Evolutionary conservation across 2,797 vertebrate species (phyloP).

Genomic region (Smutsia temminckii): DNA sequence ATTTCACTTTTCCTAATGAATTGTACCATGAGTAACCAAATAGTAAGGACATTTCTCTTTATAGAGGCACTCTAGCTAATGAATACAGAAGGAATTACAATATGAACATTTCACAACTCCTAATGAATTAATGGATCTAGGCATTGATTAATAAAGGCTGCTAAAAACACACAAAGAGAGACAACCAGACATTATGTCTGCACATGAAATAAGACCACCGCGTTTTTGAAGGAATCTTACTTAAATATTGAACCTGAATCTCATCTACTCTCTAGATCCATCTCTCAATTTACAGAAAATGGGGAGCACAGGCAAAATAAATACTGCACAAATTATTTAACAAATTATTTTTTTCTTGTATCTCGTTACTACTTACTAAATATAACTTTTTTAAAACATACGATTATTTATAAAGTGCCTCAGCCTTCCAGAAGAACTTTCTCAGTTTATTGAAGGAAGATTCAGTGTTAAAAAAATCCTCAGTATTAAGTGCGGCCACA

Average conservation of each 20-base stretch:
- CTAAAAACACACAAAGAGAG: background rate
- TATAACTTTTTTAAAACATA: background rate
- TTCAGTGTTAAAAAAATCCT: background rate
- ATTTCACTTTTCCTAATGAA: conserved; percentile 13
- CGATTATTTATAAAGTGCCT: background rate
- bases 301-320: background rate
- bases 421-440: background rate
- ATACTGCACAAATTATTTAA: background rate
- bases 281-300: background rate
- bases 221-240: background rate
- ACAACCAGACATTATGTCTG: background rate
- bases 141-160: background rate
- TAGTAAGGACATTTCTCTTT: background rate
- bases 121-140: conserved; percentile 26
- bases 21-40: background rate
- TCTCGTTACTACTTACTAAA: background rate
- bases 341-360: background rate
- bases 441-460: background rate
- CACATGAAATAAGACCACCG: background rate
- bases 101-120: background rate
- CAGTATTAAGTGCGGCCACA: background rate
- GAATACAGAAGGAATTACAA: conserved; percentile 22
- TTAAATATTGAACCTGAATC: background rate
- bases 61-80: background rate
- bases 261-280: background rate